Percentiles rank a stretch among this genome's conserved stretches.
phyloP scores from a whole-genome alignment of 2,113 vertebrate species.

The Aix galericulata region DNA sequence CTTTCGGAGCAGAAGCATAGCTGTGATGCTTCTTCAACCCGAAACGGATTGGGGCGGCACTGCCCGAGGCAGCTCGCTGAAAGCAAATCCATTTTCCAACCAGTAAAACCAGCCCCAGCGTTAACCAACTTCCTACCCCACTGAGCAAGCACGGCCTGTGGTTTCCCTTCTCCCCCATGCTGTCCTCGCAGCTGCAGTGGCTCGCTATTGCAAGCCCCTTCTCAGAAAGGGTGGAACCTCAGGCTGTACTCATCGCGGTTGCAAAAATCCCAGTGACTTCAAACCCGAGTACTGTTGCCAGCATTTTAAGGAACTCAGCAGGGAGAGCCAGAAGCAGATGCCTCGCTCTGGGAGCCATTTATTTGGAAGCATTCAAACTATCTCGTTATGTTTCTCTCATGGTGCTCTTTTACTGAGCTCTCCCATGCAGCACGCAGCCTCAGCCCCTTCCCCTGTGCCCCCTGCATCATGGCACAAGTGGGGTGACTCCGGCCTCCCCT shows the following conservation, averaged over 20 bases:
- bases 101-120: neutral
- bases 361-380: neutral
- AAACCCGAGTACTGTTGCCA: neutral
- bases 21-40: neutral
- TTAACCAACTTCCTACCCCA: neutral
- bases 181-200: rapidly evolving
- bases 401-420: neutral
- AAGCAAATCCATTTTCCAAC: rapidly evolving
- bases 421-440: neutral
- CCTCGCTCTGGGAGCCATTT: neutral
- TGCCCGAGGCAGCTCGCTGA: neutral
- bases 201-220: neutral
- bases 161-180: neutral
- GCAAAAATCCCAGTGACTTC: neutral
- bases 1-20: neutral
- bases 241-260: neutral
- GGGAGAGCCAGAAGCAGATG: conserved; percentile 32
- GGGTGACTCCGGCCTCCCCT: neutral
- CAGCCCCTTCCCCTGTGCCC: neutral
- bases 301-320: neutral
- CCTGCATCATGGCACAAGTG: neutral
- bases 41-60: neutral
- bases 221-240: neutral
- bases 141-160: rapidly evolving
- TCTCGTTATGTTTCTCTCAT: neutral